Base-by-base conservation (phyloP, 1,140 invertebrate species). In the Glossosoma conforme region DNA sequence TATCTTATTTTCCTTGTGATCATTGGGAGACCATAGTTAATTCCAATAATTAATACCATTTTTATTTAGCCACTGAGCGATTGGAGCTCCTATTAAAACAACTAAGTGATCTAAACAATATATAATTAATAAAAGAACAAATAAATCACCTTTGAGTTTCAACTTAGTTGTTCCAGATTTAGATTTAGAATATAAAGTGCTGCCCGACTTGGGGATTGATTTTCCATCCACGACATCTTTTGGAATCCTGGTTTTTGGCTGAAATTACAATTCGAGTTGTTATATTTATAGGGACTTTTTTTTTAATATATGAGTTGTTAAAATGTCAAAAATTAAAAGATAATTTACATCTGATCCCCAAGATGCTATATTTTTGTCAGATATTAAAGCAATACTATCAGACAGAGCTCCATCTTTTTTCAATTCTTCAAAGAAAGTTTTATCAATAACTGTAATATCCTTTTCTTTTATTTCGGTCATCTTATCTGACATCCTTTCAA, bases 311-410 rank as follows among this genome's bases (percentile, higher is more conserved):
- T n/a, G n/a, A n/a, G n/a, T n/a, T n/a, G n/a, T n/a, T n/a, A n/a
- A n/a, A n/a, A n/a, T 44, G 11, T 21, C 18, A 25, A n/a, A 25
- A 43, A 50, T 11, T 43, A 42, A 15, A 53, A 21, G 21, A 38
- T 8, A 40, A 75, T 72, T 72, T 72, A 85, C 82, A 69, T 91
- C 84, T n/a, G 82, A 79, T 6, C 89, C 89, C 90, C 90, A 93
- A 43, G 79, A 70, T n/a, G 83, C 84, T 50, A 93, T 83, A 48
- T 77, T 83, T 62, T 87, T 84, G 59, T 85, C 79, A 24, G 77
- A 78, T 30, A 93, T 83, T 19, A 85, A 63, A 50, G 83, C 72
- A 14, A 79, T 67, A 2, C 84, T 68, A 18, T 82, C 78, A 9
- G 77, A 62, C 13, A 77, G 64, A 4, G 65, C 68, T 0, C 67